Evolutionary conservation across 2,797 vertebrate species (phyloP), one percentile per base, ranked within the genome.

Genomic region (Gymnoscopelus microlampas): DNA sequence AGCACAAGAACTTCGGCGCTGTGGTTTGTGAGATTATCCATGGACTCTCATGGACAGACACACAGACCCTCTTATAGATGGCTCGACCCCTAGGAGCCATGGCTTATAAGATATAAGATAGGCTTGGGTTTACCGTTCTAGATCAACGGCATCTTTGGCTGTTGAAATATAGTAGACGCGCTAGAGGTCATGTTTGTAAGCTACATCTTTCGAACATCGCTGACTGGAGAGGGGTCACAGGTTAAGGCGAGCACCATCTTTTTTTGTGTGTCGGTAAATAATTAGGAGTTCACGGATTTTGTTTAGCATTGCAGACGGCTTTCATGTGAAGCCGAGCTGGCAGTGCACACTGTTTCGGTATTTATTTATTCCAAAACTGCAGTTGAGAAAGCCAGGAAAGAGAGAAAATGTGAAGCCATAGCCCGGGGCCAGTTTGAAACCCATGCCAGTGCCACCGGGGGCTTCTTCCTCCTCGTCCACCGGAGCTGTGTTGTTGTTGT

Each of bases 291-390:
- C 64, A 58, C 56, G 24, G 10, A 62, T 68, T 63, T 56, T 74
- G 71, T 60, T 77, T 70, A 49, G 75, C 19, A 72, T 63, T 72
- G 74, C 70, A 84, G 79, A 71, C 66, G 0, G 24, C 72, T 67
- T 78, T 81, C 8, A 80, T 80, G 71, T 55, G 71, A 64, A 75
- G 66, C 66, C 66, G 39, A 59, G 65, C 71, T 70, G 65, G 58
- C 66, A 59, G 74, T 58, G 65, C 48, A 70, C 63, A 53, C 47
- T 72, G 10, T 71, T 62, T 66, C 66, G 71, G 66, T 65, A 10
- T 70, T 26, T 69, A 76, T 83, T 66, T 44, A 81, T 78, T 74
- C 75, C 83, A 81, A 69, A 84, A 44, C 39, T 39, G 48, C 58
- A 14, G 2, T 35, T 23, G 4, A 49, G 24, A 6, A 23, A 68